Percentiles rank a stretch among this genome's conserved stretches.
Conservation (phyloP, 2,113 vertebrate genomes). For the Litocranius walleri region DNA sequence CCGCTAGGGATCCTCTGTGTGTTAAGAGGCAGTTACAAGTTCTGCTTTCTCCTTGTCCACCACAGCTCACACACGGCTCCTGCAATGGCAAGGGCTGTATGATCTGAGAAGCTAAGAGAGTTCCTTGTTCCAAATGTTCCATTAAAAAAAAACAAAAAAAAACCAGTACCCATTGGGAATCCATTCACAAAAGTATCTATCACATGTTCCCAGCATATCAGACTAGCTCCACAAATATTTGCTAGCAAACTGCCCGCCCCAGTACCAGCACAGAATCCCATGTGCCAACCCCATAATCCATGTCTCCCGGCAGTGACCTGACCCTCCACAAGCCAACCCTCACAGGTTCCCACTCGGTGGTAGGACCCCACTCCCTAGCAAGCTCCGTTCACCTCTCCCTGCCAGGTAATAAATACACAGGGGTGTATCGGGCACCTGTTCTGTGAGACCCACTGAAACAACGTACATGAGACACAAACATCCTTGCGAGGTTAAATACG, state of each 20-base stretch:
- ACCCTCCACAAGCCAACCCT: too few species aligned
- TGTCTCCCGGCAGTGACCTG: background rate
- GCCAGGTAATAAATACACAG: background rate
- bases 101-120: background rate
- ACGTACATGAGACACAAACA: rapidly evolving
- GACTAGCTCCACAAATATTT: background rate
- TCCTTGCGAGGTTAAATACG: rapidly evolving
- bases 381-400: rapidly evolving
- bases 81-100: background rate
- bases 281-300: rapidly evolving
- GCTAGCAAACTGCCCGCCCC: rapidly evolving
- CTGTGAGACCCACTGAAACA: background rate
- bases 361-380: background rate
- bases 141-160: background rate
- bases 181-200: rapidly evolving
- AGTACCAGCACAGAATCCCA: rapidly evolving
- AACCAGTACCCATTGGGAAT: too few species aligned
- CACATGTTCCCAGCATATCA: background rate
- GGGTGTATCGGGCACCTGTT: background rate
- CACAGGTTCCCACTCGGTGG: rapidly evolving
- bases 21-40: background rate
- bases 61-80: background rate
- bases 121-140: background rate
- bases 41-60: background rate
- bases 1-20: background rate